Base-by-base conservation (phyloP, 2,888 invertebrate species). In the Dendrolimus pini region DNA sequence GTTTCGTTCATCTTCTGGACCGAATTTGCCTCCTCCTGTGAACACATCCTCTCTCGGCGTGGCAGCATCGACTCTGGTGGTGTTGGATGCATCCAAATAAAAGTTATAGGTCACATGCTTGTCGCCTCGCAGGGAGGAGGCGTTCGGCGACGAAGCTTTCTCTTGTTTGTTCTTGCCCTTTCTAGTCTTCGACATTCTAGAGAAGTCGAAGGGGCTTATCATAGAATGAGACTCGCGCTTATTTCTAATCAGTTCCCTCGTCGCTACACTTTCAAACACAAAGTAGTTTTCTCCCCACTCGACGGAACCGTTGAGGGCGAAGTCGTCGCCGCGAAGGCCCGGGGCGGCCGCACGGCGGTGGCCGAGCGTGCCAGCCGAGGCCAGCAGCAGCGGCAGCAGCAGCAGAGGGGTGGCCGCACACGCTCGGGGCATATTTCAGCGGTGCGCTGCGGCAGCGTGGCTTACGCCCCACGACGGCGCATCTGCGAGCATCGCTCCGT, bases 151-250 rank as follows among this genome's bases (percentile, higher is more conserved):
- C 2, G 58, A 61, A 6, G 59, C 59, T 0, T 57, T 59, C 6
- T 66, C 65, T 1, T 58, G 58, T 59, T 69, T 74, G 53, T 57
- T 65, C 41, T 71, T 71, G 6, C 61, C 56, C 41, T 74, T 77
- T 52, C 70, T 81, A 64, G 75, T 82, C 58, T 77, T 80, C 54
- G 82, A 81, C 65, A 84, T 73, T 57, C 78, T 82, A 0, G 84
- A 80, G 57, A 88, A 75, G 57, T 88, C 87, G 61, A 83, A 86
- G 1, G 87, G 76, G 1, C 81, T 80, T 42, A 87, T 85, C 30
- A 87, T 77, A 0, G 84, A 72, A 58, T 79, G 79, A 0, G 80
- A 65, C n/a, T 56, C 41, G 30, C 58, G 47, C 47, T 47, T 47
- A 8, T 47, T 47, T 12, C 47, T 47, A 10, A 47, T 47, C 9